Base-by-base conservation (phyloP, 2,113 vertebrate species). In the Chinchilla lanigera region DNA sequence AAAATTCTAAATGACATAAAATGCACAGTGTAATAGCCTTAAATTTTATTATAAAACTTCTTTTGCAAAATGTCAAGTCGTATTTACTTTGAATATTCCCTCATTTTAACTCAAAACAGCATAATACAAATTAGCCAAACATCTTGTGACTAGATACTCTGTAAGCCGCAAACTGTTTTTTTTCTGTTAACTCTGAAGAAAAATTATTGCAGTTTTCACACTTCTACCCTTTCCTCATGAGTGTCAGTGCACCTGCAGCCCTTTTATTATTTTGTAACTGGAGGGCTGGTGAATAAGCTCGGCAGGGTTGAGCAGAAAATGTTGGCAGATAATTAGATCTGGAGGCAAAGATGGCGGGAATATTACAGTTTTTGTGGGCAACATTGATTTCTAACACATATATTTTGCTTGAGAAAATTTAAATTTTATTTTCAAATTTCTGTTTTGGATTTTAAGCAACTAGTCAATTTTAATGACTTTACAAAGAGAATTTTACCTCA, bases 301-400 rank as follows among this genome's bases (percentile, higher is more conserved):
- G 98, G 97, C 97, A 96, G 98, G 98, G 97, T 96, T 98, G 98
- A 98, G 93, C 98, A 98, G 97, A 98, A 98, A 98, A 98, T 98
- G 97, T 98, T 98, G 97, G 89, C 96, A 89, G 95, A 98, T 99
- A 98, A 98, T 98, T 98, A 98, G 97, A 98, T 98, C 97, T 98
- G 92, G 92, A 98, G 97, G 97, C 97, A 98, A 98, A 98, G 95
- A 92, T 92, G 89, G 75, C 96, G 94, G n/a, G 88, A 98, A 97
- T 3, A 0, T 98, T 97, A 95, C 98, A 98, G 73, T 93, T 96
- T 96, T 98, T 93, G 73, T 92, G 84, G 90, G 65, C 75, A 95
- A 96, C 84, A 98, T 86, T 98, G 98, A 98, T 98, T 97, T 98
- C 85, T 95, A 80, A 96, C 96, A 93, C 98, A 97, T 97, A 95